Percentiles rank a stretch among this genome's conserved stretches.
Conservation (phyloP, 2,797 vertebrate genomes). For the Poeciliopsis infans region DNA sequence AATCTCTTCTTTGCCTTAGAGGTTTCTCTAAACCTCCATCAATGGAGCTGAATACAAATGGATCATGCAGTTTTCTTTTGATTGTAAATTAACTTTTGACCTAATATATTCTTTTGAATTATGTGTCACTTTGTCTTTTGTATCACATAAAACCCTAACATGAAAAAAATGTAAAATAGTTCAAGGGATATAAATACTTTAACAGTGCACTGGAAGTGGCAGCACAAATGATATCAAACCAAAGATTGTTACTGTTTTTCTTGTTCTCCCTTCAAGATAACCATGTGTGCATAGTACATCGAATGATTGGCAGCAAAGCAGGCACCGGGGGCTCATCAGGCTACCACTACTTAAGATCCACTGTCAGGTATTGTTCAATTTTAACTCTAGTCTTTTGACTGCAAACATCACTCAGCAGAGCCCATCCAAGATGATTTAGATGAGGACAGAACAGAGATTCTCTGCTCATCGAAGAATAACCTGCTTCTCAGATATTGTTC, state of each 20-base stretch:
- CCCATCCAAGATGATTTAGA: conserved; percentile 37
- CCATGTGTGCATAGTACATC: conserved; percentile 96
- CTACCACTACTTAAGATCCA: conserved; percentile 95
- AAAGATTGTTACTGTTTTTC: conserved; percentile 11
- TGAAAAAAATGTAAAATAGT: not conserved
- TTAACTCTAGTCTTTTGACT: conserved; percentile 26
- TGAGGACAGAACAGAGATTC: conserved; percentile 10
- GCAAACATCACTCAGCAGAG: conserved; percentile 14
- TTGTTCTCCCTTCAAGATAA: conserved; percentile 83
- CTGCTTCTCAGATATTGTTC: conserved; percentile 17
- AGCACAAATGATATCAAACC: not conserved
- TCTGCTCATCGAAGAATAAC: conserved; percentile 38
- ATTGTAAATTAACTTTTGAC: not conserved
- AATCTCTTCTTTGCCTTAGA: not conserved
- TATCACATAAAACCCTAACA: not conserved
- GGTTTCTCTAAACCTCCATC: not conserved
- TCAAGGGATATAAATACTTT: not conserved
- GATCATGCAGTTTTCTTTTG: not conserved
- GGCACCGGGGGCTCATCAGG: conserved; percentile 96
- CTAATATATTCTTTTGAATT: not conserved
- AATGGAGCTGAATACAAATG: not conserved
- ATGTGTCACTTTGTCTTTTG: not conserved
- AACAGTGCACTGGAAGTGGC: not conserved
- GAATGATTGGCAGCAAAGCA: conserved; percentile 96
- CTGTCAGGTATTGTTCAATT: conserved; percentile 86